Evolutionary conservation across 2,888 invertebrate genomes (phyloP), one percentile per base, ranked within the genome.

Genomic region (Eupeodes latifasciatus): DNA sequence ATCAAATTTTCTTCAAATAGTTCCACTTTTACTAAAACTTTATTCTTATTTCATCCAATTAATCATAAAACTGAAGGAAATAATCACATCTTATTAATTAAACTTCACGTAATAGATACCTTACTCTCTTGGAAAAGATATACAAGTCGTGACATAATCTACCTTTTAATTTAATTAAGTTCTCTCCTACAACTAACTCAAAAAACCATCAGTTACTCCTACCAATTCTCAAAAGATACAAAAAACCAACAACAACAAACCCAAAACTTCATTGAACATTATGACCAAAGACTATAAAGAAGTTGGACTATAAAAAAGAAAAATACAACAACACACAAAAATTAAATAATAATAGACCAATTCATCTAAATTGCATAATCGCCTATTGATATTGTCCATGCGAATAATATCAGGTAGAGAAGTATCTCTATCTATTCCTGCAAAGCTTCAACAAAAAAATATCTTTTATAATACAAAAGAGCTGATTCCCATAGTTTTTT

Each of bases 291-390:
- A 53, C 76, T 78, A 77, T 62, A 84, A 88, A 81, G 81, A 85
- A 90, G 89, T 55, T 44, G 71, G 10, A 80, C 55, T 14, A 36
- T 27, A 77, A 86, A 81, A 69, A 81, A 72, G n/a, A 61, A 12
- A n/a, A 7, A 61, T 7, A 64, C 19, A 66, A 66, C 64, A 47
- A 64, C 16, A 77, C 53, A 7, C 34, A 62, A 76, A 85, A 77
- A 87, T 77, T 85, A 72, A 83, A 75, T 88, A 88, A 89, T 89
- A 85, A 89, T 85, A 89, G 89, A 76, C 88, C 84, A 89, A 89
- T 85, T 89, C 90, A 90, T 85, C 89, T 86, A 82, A 90, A 90
- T 90, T 90, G 90, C 90, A 90, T 90, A 90, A 90, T 90, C 83
- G 87, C 82, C 84, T 89, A 89, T 90, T 89, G 88, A 89, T 89